These are phyloP conservation scores for Lasioglossum baleicum DNA, from an alignment of 1,140 invertebrate genomes.

Conservation along the genomic window DNA sequence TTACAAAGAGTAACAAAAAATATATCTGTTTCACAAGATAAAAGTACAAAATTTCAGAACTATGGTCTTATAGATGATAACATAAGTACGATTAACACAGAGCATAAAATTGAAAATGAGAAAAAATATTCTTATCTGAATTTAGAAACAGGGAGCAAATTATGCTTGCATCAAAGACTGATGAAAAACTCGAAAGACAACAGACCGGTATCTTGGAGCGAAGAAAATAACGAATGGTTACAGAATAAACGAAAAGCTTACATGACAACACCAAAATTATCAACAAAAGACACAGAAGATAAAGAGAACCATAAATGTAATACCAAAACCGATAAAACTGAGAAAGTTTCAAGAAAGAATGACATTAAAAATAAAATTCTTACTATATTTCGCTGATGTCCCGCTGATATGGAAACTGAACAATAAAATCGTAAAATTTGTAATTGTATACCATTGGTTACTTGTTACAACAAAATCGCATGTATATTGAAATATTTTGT, in stretches of 20 bases:
- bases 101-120: constrained; percentile 52
- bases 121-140: constrained; percentile 62
- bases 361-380: constrained; percentile 67
- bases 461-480: background rate
- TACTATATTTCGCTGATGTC: constrained; percentile 70
- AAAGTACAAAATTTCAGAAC: constrained; percentile 71
- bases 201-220: constrained; percentile 73
- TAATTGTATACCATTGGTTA: background rate
- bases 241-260: constrained; percentile 72
- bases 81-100: background rate
- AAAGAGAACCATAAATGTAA: constrained; percentile 65
- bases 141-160: constrained; percentile 58
- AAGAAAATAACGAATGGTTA: constrained; percentile 73
- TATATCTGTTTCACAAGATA: constrained; percentile 68
- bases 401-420: background rate
- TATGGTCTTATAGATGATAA: constrained; percentile 72
- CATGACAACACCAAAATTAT: constrained; percentile 63
- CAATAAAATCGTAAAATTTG: background rate
- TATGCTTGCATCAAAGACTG: constrained; percentile 24
- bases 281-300: constrained; percentile 33
- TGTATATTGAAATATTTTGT: background rate
- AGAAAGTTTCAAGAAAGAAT: constrained; percentile 55
- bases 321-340: constrained; percentile 41
- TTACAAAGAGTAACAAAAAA: constrained; percentile 72
- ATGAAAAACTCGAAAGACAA: constrained; percentile 56